Evolutionary conservation across 2,113 vertebrate species (phyloP).

Genomic region (Aptenodytes forsteri): DNA sequence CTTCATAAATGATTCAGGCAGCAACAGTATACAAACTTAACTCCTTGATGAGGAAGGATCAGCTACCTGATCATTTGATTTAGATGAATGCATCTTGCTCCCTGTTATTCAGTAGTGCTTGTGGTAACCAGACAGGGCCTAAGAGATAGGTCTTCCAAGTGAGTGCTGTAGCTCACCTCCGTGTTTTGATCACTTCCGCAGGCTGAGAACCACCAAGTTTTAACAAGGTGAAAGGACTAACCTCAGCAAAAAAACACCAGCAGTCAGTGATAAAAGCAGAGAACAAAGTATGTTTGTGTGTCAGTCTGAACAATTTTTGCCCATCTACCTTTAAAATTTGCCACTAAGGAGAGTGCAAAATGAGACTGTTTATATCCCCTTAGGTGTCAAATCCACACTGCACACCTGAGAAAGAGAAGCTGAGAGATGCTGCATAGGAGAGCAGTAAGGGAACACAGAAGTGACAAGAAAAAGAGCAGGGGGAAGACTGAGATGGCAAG

Average conservation of each 20-base stretch:
- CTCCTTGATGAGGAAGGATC: background rate
- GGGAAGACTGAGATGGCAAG: background rate
- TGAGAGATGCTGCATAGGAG: background rate
- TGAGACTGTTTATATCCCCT: background rate
- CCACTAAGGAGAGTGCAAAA: background rate
- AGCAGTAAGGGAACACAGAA: background rate
- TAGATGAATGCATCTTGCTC: background rate
- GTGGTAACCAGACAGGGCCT: background rate
- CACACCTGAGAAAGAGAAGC: background rate
- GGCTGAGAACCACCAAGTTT: background rate
- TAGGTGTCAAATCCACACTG: background rate
- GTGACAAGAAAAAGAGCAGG: background rate
- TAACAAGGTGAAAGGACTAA: background rate
- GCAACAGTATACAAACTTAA: background rate
- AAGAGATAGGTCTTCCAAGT: background rate
- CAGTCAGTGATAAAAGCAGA: background rate
- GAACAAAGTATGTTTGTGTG: background rate
- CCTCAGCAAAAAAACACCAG: accelerated
- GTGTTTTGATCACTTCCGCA: background rate
- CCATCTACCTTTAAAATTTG: background rate
- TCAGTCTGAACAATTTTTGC: background rate
- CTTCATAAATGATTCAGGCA: slow-evolving; percentile 54
- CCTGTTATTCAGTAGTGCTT: background rate
- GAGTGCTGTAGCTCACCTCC: background rate
- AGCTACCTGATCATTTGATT: background rate